phyloP scores from a whole-genome alignment of 64 coral and sea anemone genomes.

The Stichodactyla mertensii region DNA sequence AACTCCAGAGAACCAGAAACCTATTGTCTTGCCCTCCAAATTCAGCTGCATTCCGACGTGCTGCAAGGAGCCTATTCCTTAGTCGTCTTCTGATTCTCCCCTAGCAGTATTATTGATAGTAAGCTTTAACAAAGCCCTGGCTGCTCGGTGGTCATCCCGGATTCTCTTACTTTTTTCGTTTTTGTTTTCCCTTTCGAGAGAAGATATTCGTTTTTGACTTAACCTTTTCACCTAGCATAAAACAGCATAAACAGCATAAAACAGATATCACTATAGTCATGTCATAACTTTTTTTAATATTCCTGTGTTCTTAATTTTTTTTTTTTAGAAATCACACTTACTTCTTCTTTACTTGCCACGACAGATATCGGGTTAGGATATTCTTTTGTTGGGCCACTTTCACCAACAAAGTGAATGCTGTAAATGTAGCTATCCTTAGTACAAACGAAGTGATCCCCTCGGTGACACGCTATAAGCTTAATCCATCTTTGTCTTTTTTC shows the following conservation, averaged over 20 bases:
- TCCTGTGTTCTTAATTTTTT: too few relatives aligned
- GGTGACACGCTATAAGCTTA: slow-evolving; percentile 40
- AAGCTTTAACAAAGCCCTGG: slow-evolving; percentile 35
- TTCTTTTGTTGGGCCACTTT: slow-evolving; percentile 51
- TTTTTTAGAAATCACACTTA: slow-evolving; percentile 44
- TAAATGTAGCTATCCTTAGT: too few relatives aligned
- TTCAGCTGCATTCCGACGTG: too few relatives aligned
- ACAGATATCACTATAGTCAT: slow-evolving; percentile 16
- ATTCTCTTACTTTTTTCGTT: slow-evolving; percentile 50
- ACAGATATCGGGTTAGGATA: slow-evolving; percentile 65
- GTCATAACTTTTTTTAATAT: neutral
- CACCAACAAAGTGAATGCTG: slow-evolving; percentile 36
- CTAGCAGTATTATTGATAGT: neutral
- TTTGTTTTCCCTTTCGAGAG: neutral
- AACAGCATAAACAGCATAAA: slow-evolving; percentile 27
- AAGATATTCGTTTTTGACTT: slow-evolving; percentile 65
- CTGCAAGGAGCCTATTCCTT: too few relatives aligned
- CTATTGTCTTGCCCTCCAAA: too few relatives aligned
- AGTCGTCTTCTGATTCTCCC: neutral
- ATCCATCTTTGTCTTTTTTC: neutral
- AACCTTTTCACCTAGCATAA: slow-evolving; percentile 56
- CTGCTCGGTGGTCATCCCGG: slow-evolving; percentile 43
- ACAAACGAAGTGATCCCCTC: slow-evolving; percentile 47
- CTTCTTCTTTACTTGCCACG: slow-evolving; percentile 60
- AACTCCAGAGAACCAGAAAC: too few relatives aligned